Conservation (phyloP, 2,797 vertebrate species). For the Bradypus variegatus region DNA sequence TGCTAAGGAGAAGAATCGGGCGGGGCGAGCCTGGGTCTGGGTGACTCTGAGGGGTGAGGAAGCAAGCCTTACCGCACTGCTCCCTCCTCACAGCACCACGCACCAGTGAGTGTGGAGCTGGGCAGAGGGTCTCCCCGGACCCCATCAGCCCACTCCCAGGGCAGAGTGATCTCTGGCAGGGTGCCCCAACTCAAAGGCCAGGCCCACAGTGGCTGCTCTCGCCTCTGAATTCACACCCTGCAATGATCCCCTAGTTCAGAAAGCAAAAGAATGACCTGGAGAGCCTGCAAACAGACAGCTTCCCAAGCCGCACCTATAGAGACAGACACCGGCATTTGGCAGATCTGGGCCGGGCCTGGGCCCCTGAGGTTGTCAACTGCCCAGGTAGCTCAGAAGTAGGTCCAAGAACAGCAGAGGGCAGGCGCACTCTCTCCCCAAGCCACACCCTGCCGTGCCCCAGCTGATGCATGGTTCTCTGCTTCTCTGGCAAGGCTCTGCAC, state of each 20-base stretch:
- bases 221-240: no score
- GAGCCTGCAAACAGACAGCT: neutral
- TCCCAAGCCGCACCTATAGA: neutral
- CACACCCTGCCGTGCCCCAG: neutral
- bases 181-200: neutral
- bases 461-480: no score
- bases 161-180: neutral
- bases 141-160: neutral
- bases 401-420: neutral
- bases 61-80: neutral
- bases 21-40: neutral
- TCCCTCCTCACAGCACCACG: neutral
- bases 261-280: neutral
- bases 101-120: neutral
- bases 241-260: neutral
- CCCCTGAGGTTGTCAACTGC: neutral
- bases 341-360: neutral
- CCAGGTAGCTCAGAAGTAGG: neutral
- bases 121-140: neutral
- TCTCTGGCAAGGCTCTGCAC: fast-evolving
- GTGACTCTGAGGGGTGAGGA: neutral
- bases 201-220: neutral
- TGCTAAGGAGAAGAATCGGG: neutral
- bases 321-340: neutral
- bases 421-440: neutral